Base-by-base conservation (phyloP, 2,888 invertebrate species). In the Agrypnus murinus region DNA sequence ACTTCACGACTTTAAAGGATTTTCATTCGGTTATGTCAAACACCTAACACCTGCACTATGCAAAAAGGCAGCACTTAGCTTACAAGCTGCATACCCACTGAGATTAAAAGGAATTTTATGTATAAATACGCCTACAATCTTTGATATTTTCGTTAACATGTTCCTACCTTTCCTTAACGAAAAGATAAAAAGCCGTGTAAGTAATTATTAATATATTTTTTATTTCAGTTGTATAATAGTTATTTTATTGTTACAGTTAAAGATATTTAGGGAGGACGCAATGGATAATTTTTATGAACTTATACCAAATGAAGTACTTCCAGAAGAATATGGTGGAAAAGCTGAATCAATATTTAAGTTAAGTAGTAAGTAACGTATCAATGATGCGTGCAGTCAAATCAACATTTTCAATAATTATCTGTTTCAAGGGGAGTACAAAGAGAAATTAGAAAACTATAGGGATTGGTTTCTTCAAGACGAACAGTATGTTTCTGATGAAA, bases 301-400 rank as follows among this genome's bases (percentile, higher is more conserved):
- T 55, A 85, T 92, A 15, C 89, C 91, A 0, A 87, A 88, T 75
- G 86, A 88, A 1, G 84, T 89, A 43, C 82, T 92, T 46, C 92
- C 92, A 0, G 82, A 81, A 8, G 92, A 92, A 79, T 92, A 92
- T 78, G 92, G 92, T 9, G 92, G 92, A 0, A 86, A 86, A 8
- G 90, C 87, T 31, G 89, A 89, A 0, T 84, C 88, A 15, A 81
- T 89, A 38, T 82, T 86, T 73, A 87, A 88, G 72, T 78, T 90
- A 50, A 86, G 84, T 65, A 87, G 90, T 89, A 80, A 78, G 10
- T n/a, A n/a, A n/a, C n/a, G n/a, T n/a, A n/a, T n/a, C 15, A 17
- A n/a, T n/a, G n/a, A n/a, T n/a, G n/a, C n/a, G n/a, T 12, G 6
- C 17, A 12, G 17, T 50, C n/a, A 50, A 50, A 48, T 17, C 48